phyloP scores from a whole-genome alignment of 2,113 vertebrate genomes.

The Apistogramma diplotaenia region DNA sequence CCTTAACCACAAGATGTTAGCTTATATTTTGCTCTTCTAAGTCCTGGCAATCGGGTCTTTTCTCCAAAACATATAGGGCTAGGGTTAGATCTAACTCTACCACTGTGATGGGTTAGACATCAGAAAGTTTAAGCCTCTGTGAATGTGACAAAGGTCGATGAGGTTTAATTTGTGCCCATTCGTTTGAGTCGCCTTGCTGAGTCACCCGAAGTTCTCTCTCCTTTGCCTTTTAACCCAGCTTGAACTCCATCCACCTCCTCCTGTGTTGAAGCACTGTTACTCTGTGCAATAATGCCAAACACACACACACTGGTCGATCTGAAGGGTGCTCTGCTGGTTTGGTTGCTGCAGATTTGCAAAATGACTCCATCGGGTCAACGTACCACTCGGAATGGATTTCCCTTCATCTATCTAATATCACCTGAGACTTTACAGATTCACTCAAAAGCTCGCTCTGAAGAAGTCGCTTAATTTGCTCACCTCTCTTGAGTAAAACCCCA shows the following conservation, averaged over 20 bases:
- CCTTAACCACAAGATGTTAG: neutral
- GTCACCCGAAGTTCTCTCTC: neutral
- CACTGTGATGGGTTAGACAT: neutral
- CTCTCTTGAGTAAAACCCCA: constrained; percentile 26
- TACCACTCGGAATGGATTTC: constrained; percentile 16
- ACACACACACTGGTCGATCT: neutral
- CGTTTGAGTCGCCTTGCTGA: constrained; percentile 20
- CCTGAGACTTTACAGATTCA: neutral
- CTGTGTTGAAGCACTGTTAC: neutral
- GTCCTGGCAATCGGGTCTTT: neutral
- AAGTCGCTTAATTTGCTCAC: neutral
- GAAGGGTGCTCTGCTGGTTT: constrained; percentile 8
- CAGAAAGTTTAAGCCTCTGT: neutral
- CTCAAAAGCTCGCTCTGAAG: constrained; percentile 3
- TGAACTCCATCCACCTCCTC: constrained; percentile 8
- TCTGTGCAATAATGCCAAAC: neutral
- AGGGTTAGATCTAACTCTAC: neutral
- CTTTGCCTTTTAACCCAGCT: constrained; percentile 42
- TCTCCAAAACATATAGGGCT: neutral
- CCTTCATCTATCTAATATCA: neutral
- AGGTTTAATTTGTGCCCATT: neutral
- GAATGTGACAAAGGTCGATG: neutral
- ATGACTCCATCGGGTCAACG: neutral
- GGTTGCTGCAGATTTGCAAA: neutral
- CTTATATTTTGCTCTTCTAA: neutral